These are phyloP conservation scores for Mamestra brassicae DNA, from an alignment of 2,888 invertebrate species.

Conservation along the genomic window DNA sequence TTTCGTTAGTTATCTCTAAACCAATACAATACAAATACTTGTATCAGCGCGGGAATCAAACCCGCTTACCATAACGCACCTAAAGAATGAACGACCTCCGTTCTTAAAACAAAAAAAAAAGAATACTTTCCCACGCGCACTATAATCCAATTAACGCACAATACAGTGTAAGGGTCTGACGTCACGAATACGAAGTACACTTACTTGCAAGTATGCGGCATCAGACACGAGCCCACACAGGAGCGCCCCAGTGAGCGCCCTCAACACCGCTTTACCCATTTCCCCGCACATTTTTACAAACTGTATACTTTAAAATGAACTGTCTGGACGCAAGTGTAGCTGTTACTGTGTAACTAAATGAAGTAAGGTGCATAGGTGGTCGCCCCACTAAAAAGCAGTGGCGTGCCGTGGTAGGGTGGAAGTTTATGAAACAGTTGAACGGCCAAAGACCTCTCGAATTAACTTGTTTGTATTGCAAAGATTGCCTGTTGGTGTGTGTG, in stretches of 20 bases:
- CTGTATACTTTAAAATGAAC: slow-evolving; percentile 42
- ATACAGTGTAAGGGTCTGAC: slow-evolving; percentile 10
- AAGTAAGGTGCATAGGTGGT: slow-evolving; percentile 49
- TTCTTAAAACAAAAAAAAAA: slow-evolving; percentile 4
- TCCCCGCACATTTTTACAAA: slow-evolving; percentile 85
- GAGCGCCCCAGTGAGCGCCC: slow-evolving; percentile 87
- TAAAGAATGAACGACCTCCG: slow-evolving; percentile 16
- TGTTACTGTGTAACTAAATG: slow-evolving; percentile 60
- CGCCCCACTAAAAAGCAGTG: slow-evolving; percentile 67
- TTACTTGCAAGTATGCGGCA: slow-evolving; percentile 87
- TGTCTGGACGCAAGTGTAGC: slow-evolving; percentile 57
- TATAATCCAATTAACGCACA: slow-evolving; percentile 40
- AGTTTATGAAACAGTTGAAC: slow-evolving; percentile 53
- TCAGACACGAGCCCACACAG: slow-evolving; percentile 86
- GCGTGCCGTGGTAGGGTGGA: slow-evolving; percentile 63
- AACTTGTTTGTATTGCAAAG: slow-evolving; percentile 37
- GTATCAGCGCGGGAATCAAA: slow-evolving; percentile 19
- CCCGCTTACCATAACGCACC: slow-evolving; percentile 8
- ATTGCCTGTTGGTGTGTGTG: background rate
- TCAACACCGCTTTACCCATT: slow-evolving; percentile 88
- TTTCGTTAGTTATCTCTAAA: background rate
- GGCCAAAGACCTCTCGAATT: slow-evolving; percentile 52
- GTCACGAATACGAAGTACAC: slow-evolving; percentile 50
- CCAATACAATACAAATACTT: background rate
- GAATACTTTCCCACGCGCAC: slow-evolving; percentile 24